Base-by-base conservation (phyloP, 2,888 invertebrate species). In the Alcis repandata region DNA sequence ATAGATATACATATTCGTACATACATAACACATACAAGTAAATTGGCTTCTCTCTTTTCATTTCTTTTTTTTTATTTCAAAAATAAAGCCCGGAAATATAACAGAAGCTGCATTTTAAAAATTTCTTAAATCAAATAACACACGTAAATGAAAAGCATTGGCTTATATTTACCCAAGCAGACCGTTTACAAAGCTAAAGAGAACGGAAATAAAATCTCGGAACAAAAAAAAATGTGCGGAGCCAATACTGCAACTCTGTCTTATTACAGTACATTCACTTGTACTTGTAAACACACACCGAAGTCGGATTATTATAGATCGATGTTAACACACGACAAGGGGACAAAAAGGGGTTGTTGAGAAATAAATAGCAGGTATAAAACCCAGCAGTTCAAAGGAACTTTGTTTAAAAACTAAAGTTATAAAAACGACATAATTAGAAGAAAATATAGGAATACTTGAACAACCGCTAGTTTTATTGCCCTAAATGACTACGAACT, bases 271-370 rank as follows among this genome's bases (percentile, higher is more conserved):
- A 6, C 6, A 27, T 27, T 4, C 2, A 32, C 4, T 36, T 41
- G n/a, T 53, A 17, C 27, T 27, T 27, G 19, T 27, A 15, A n/a
- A 63, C 70, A 76, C 72, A 76, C 70, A 74, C 73, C n/a, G n/a
- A n/a, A n/a, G n/a, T n/a, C n/a, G n/a, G n/a, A n/a, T n/a, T n/a
- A n/a, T n/a, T n/a, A n/a, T n/a, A n/a, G n/a, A n/a, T n/a, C n/a
- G n/a, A 27, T 27, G 19, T 27, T 8, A n/a, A 63, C 70, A 76
- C 72, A 76, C 70, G 75, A 73, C 61, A 74, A 71, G 72, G 67
- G 68, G 67, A 67, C 66, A 61, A 67, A 70, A 68, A 72, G 67
- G 48, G 49, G 48, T 53, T 60, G 63, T 67, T 63, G 46, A 27
- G 61, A 61, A 59, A 62, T 53, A 54, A 56, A 33, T 46, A 59